Conservation (phyloP, 2,888 invertebrate genomes). For the Philhelius pedissequus region DNA sequence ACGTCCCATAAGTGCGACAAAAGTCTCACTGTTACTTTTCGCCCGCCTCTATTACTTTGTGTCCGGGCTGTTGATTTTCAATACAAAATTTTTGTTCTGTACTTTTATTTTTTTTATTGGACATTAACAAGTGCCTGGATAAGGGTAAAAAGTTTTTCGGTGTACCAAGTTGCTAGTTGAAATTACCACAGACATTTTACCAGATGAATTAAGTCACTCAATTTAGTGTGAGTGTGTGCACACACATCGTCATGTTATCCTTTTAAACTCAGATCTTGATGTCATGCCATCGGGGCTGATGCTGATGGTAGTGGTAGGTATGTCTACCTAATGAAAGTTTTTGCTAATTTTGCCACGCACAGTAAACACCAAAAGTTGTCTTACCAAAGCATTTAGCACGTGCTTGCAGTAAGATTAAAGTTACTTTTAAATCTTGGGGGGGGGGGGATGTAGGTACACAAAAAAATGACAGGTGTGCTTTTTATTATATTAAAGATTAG, state of each 20-base stretch:
- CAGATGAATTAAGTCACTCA: constrained; percentile 47
- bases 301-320: too few species aligned
- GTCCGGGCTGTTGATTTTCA: background rate
- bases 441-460: too few species aligned
- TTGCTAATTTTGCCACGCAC: constrained; percentile 41
- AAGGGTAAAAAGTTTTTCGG: constrained; percentile 2
- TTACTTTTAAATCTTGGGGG: background rate
- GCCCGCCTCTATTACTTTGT: background rate
- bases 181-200: constrained; percentile 8
- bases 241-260: constrained; percentile 17
- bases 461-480: too few species aligned
- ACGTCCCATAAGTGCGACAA: constrained; percentile 6
- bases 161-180: background rate
- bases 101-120: constrained; percentile 5
- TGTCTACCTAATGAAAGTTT: constrained; percentile 59
- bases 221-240: background rate
- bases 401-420: background rate
- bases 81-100: background rate
- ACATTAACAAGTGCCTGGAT: background rate
- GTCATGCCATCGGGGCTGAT: constrained; percentile 26
- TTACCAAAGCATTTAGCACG: background rate
- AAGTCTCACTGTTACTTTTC: background rate
- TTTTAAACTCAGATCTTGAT: constrained; percentile 11
- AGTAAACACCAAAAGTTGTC: constrained; percentile 10
- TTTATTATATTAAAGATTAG: too few species aligned